Conservation (phyloP, 1,140 invertebrate genomes). For the Trachymyrmex septentrionalis region DNA sequence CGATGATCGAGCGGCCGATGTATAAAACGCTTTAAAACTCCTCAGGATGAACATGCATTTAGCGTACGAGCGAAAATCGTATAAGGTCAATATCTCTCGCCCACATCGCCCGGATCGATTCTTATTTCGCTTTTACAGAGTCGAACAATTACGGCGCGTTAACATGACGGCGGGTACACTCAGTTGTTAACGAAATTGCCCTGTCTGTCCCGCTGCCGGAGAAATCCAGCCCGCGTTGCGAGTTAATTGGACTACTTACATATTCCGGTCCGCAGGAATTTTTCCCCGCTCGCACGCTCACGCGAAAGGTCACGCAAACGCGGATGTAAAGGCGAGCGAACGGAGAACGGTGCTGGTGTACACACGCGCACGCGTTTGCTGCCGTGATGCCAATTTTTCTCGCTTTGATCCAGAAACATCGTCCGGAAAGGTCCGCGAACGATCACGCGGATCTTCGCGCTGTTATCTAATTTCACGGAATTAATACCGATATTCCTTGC, state of each 20-base stretch:
- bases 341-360: constrained; percentile 66
- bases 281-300: constrained; percentile 70
- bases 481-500: background rate
- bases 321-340: constrained; percentile 74
- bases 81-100: background rate
- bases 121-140: background rate
- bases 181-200: constrained; percentile 47
- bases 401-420: constrained; percentile 44
- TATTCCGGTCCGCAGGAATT: constrained; percentile 62
- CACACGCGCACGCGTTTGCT: constrained; percentile 54
- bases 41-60: too few relatives aligned
- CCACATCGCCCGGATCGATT: background rate
- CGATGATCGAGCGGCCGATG: background rate
- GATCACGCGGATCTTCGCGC: background rate
- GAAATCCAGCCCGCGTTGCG: constrained; percentile 53
- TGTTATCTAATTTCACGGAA: background rate
- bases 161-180: background rate
- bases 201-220: constrained; percentile 35
- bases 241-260: constrained; percentile 65
- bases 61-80: background rate
- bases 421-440: background rate
- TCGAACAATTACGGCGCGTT: constrained; percentile 39
- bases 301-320: constrained; percentile 77
- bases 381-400: constrained; percentile 40
- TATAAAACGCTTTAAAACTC: background rate